Evolutionary conservation across 2,797 vertebrate genomes (phyloP).

Genomic region (Spinibarbus caldwelli): DNA sequence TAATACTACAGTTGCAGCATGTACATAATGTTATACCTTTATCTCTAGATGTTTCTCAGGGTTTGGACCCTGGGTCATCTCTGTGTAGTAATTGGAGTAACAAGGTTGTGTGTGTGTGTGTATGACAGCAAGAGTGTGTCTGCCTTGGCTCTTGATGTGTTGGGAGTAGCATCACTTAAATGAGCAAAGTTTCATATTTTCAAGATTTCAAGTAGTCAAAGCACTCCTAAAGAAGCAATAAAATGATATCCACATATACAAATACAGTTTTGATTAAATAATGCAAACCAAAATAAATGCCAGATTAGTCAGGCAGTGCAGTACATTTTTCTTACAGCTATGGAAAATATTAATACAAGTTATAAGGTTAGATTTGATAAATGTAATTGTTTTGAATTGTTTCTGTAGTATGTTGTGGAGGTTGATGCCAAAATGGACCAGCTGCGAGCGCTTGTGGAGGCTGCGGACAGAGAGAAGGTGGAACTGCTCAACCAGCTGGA

Average conservation of each 20-base stretch:
- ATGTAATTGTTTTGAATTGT: neutral
- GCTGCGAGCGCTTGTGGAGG: constrained; percentile 92
- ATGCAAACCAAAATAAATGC: neutral
- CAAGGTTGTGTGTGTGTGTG: neutral
- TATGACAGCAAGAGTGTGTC: too few species aligned
- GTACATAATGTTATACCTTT: neutral
- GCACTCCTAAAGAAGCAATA: neutral
- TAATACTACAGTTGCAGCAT: neutral
- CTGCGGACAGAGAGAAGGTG: constrained; percentile 95
- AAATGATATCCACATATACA: neutral
- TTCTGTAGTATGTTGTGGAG: constrained; percentile 80
- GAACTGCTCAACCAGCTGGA: constrained; percentile 96
- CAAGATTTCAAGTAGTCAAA: neutral
- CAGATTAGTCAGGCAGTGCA: neutral
- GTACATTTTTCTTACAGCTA: neutral
- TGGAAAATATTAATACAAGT: neutral
- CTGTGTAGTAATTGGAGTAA: neutral
- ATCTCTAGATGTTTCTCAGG: neutral
- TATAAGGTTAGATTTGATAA: neutral
- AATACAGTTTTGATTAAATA: neutral
- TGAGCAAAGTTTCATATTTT: neutral
- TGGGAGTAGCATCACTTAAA: too few species aligned
- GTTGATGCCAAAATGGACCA: constrained; percentile 99
- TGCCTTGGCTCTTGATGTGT: too few species aligned
- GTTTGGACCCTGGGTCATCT: too few species aligned